These are phyloP conservation scores for Drosophila phalerata DNA, from an alignment of 2,888 invertebrate species.

Conservation along the genomic window DNA sequence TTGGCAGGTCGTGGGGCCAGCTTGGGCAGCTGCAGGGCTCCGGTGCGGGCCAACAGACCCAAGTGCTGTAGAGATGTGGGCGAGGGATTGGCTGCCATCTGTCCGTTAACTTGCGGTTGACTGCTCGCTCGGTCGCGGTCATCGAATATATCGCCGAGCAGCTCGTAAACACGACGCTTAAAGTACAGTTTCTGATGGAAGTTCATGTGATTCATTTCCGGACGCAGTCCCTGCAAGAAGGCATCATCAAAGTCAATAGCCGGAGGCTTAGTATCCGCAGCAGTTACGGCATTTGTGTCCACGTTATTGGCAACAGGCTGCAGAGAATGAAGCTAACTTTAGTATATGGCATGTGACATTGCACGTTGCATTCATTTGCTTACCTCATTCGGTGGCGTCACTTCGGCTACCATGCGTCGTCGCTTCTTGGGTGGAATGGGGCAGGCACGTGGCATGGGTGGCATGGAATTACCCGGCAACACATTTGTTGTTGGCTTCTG, in stretches of 20 bases:
- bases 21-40: constrained; percentile 55
- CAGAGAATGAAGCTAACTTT: too few relatives aligned
- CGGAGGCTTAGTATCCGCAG: constrained; percentile 8
- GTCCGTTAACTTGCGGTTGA: constrained; percentile 38
- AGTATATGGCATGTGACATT: neutral
- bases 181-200: constrained; percentile 82
- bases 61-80: constrained; percentile 42
- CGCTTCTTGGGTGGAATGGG: constrained; percentile 61
- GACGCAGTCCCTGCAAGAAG: constrained; percentile 80
- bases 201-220: constrained; percentile 83
- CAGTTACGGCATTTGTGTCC: constrained; percentile 9
- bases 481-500: constrained; percentile 27
- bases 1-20: constrained; percentile 41
- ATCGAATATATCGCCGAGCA: constrained; percentile 79
- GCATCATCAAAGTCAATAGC: constrained; percentile 74
- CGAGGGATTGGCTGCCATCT: constrained; percentile 10
- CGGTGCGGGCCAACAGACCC: constrained; percentile 39
- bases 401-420: constrained; percentile 24
- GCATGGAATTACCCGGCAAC: constrained; percentile 3
- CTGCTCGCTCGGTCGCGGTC: neutral
- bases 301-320: constrained; percentile 14
- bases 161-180: constrained; percentile 81
- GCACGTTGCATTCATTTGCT: constrained; percentile 3
- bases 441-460: constrained; percentile 19
- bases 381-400: constrained; percentile 26